Conservation (phyloP, 2,888 invertebrate species). For the Ariolimax columbianus region DNA sequence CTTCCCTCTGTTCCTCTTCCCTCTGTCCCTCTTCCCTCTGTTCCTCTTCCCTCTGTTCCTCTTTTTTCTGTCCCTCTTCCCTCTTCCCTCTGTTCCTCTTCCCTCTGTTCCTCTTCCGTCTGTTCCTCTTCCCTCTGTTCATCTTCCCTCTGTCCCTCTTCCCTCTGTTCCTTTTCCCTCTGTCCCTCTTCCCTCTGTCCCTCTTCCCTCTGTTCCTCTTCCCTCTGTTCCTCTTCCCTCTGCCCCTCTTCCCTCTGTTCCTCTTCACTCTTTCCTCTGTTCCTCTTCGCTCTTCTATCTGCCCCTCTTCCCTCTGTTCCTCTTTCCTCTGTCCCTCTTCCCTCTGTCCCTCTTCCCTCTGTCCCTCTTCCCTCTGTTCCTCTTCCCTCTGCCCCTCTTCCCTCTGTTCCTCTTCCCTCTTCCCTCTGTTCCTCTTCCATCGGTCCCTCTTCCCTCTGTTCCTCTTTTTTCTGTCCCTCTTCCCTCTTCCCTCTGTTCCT, state of each 20-base stretch:
- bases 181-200: neutral
- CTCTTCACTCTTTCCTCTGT: too few relatives aligned
- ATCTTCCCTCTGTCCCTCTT: neutral
- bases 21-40: too few relatives aligned
- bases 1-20: too few relatives aligned
- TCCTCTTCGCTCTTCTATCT: neutral
- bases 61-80: neutral
- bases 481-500: neutral
- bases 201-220: too few relatives aligned
- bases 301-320: neutral
- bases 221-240: neutral
- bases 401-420: neutral
- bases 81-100: neutral
- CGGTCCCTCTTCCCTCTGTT: neutral
- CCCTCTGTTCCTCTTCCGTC: neutral
- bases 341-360: neutral
- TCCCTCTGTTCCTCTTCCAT: neutral
- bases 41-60: neutral
- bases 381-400: neutral
- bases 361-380: neutral
- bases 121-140: neutral
- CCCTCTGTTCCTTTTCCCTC: too few relatives aligned
- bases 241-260: neutral
- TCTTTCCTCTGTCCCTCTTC: neutral
- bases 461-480: constrained; percentile 23